A percentile compares a stretch with the other conserved stretches of the same genome.
Evolutionary conservation across 2,113 vertebrate genomes (phyloP).

Genomic region (Callopanchax toddi): DNA sequence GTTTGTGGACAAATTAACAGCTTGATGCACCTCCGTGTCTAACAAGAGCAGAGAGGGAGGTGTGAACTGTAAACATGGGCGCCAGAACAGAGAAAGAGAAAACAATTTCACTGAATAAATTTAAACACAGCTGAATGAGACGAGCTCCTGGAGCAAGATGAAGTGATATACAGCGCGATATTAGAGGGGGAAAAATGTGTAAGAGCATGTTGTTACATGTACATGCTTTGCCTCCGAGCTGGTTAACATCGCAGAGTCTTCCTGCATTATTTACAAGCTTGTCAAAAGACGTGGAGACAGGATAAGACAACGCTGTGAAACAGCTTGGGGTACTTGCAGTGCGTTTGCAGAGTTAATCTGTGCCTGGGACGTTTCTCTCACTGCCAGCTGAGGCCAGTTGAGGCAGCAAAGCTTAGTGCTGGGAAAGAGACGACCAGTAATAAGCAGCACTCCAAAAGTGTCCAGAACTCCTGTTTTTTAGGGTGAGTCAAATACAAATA

Average conservation of each 20-base stretch:
- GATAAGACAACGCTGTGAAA: constrained; percentile 39
- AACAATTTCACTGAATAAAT: background rate
- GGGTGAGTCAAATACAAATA: no score
- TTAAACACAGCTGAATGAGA: constrained; percentile 11
- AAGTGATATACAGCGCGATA: background rate
- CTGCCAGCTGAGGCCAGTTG: constrained; percentile 6
- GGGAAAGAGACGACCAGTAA: background rate
- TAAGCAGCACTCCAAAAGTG: no score
- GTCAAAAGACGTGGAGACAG: constrained; percentile 48
- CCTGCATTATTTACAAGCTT: constrained; percentile 60
- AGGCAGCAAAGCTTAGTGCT: background rate
- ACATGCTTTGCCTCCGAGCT: constrained; percentile 18
- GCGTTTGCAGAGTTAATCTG: constrained; percentile 48
- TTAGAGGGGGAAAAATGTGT: background rate
- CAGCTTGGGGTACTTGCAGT: constrained; percentile 30
- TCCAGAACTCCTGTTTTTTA: no score
- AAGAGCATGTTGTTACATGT: constrained; percentile 7
- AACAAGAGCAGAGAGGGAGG: background rate
- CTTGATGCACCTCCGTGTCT: no score
- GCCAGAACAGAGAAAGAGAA: background rate
- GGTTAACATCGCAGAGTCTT: constrained; percentile 32
- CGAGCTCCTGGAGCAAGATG: background rate
- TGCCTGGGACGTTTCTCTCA: constrained; percentile 3
- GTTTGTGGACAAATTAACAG: no score
- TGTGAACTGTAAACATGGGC: background rate